A percentile compares a stretch with the other conserved stretches of the same genome.
Evolutionary conservation across 2,113 vertebrate species (phyloP).

Genomic region (Varanus komodoensis): DNA sequence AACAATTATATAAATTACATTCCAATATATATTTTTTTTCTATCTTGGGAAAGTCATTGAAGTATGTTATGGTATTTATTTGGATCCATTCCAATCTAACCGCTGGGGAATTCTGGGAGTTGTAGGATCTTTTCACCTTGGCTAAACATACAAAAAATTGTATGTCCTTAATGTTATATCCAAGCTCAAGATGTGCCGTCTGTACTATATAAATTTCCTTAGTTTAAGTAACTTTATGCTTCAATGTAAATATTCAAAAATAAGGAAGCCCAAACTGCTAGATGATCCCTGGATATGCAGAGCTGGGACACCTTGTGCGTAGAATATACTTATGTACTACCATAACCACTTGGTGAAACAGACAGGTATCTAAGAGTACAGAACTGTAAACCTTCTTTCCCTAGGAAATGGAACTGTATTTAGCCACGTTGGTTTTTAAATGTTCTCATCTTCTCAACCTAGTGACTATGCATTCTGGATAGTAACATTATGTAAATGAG

Average conservation of each 20-base stretch:
- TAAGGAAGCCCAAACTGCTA: background rate
- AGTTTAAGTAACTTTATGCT: background rate
- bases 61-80: no score
- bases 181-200: no score
- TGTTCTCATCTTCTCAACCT: slow-evolving; percentile 65
- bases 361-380: background rate
- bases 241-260: background rate
- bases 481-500: slow-evolving; percentile 72
- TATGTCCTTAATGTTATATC: no score
- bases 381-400: background rate
- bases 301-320: background rate
- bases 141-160: no score
- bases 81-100: no score
- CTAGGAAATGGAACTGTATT: background rate
- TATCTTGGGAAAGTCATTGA: no score
- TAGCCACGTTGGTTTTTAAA: slow-evolving; percentile 3
- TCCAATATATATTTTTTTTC: no score
- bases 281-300: background rate
- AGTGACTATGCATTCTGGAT: slow-evolving; percentile 50
- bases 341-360: no score
- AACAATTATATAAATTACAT: no score
- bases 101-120: no score
- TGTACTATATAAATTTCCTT: background rate
- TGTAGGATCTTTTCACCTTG: no score
- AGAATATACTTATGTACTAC: background rate